phyloP scores from a whole-genome alignment of 1,140 invertebrate genomes.

The Palaemon carinicauda region DNA sequence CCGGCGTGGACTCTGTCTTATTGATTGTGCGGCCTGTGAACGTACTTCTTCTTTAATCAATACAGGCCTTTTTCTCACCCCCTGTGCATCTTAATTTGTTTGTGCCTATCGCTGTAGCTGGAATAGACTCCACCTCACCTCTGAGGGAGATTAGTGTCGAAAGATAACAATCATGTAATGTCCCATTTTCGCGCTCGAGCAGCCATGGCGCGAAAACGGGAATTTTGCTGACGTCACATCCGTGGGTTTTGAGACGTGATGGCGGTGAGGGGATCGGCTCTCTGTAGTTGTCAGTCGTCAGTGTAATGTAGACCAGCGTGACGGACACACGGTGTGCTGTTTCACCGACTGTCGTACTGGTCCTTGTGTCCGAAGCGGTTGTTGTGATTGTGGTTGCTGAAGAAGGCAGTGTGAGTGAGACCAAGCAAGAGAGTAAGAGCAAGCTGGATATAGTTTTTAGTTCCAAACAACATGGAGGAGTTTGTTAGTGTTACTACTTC shows the following conservation, averaged over 20 bases:
- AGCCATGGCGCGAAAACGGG: conserved; percentile 48
- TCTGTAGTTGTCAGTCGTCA: conserved; percentile 29
- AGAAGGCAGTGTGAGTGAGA: neutral
- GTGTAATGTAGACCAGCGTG: conserved; percentile 57
- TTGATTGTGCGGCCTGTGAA: conserved; percentile 30
- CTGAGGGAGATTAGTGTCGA: neutral
- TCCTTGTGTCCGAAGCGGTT: conserved; percentile 15
- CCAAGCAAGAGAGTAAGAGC: neutral
- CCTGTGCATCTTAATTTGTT: neutral
- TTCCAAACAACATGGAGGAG: conserved; percentile 39
- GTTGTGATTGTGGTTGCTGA: conserved; percentile 1
- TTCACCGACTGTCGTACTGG: conserved; percentile 25
- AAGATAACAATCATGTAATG: neutral
- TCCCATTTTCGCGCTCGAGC: conserved; percentile 39
- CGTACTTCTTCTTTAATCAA: conserved; percentile 27
- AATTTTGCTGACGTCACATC: conserved; percentile 53
- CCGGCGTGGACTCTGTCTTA: conserved; percentile 21
- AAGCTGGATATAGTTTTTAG: neutral
- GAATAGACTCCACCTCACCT: neutral
- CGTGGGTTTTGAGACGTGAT: conserved; percentile 44
- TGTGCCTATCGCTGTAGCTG: neutral
- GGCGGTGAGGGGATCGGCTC: conserved; percentile 23
- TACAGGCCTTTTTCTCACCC: conserved; percentile 28
- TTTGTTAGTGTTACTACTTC: neutral
- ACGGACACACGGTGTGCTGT: conserved; percentile 37